Evolutionary conservation across 2,113 vertebrate species (phyloP).

Genomic region (Riparia riparia): DNA sequence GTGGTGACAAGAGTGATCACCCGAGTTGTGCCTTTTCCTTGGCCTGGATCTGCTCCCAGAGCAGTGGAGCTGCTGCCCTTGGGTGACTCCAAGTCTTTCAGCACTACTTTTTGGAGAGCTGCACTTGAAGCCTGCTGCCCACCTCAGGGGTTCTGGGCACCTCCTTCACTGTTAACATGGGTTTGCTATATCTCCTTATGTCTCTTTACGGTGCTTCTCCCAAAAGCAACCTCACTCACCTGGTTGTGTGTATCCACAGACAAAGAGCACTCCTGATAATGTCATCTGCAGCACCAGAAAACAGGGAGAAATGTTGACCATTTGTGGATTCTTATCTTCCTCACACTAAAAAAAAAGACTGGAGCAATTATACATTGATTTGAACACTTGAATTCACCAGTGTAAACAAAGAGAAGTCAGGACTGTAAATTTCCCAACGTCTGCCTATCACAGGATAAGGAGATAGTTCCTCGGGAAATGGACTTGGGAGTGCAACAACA

Average conservation of each 20-base stretch:
- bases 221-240: background rate
- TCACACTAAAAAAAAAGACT: background rate
- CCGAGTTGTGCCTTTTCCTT: accelerated
- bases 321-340: background rate
- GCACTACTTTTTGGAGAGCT: background rate
- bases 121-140: background rate
- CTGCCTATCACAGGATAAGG: accelerated
- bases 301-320: background rate
- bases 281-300: background rate
- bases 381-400: background rate
- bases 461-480: background rate
- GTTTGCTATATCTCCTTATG: background rate
- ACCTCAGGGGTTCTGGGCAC: background rate
- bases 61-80: background rate
- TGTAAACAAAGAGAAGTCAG: background rate
- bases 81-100: background rate
- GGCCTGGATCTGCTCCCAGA: background rate
- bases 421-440: background rate
- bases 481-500: background rate
- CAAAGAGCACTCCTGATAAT: background rate
- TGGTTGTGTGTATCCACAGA: accelerated
- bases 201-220: background rate
- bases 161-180: background rate
- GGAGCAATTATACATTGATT: accelerated
- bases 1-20: accelerated